Conservation (phyloP, 1,140 invertebrate genomes). For the Drosophila asahinai region DNA sequence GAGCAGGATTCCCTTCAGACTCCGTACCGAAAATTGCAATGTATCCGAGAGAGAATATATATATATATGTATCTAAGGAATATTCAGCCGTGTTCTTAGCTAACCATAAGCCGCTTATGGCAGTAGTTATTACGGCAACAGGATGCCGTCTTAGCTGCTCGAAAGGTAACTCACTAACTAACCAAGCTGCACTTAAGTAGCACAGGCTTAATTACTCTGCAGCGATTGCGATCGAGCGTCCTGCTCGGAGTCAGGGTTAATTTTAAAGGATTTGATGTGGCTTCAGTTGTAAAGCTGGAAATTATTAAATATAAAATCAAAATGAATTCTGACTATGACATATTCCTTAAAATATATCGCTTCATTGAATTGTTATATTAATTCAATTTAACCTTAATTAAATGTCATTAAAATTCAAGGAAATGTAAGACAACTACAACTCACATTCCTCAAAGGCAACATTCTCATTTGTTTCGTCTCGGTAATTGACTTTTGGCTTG, state of each 20-base stretch:
- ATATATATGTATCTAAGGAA: constrained; percentile 6
- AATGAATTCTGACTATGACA: too few relatives aligned
- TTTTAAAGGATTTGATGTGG: neutral
- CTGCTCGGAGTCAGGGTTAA: neutral
- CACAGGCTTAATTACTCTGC: constrained; percentile 11
- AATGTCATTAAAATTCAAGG: too few relatives aligned
- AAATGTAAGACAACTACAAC: neutral
- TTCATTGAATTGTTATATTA: neutral
- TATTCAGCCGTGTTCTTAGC: constrained; percentile 16
- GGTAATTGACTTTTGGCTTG: constrained; percentile 32
- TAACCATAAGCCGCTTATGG: constrained; percentile 30
- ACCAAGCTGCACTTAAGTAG: constrained; percentile 17
- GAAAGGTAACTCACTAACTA: constrained; percentile 23
- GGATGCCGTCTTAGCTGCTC: constrained; percentile 11
- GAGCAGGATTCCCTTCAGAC: too few relatives aligned
- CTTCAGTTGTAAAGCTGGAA: too few relatives aligned
- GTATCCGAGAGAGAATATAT: neutral
- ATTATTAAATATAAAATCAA: too few relatives aligned
- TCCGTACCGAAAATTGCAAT: constrained; percentile 3
- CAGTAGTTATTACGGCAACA: constrained; percentile 26
- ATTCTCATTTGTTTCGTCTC: neutral
- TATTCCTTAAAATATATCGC: too few relatives aligned
- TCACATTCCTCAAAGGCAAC: neutral
- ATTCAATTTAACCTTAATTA: too few relatives aligned
- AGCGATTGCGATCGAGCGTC: neutral